Conservation (phyloP, 2,888 invertebrate genomes). For the Bombyx huttoni region DNA sequence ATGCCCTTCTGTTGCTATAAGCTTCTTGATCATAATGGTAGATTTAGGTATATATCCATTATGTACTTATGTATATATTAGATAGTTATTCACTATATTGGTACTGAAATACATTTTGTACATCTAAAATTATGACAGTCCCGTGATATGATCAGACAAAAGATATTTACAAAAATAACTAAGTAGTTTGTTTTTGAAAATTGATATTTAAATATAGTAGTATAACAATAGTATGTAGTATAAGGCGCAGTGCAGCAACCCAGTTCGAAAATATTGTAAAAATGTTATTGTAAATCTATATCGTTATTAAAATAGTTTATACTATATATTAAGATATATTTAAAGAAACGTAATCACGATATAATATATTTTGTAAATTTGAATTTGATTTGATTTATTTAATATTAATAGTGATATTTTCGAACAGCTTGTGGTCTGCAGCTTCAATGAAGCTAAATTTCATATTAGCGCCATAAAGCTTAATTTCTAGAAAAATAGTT, state of each 20-base stretch:
- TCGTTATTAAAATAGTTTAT: too few species aligned
- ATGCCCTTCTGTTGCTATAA: too few species aligned
- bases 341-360: too few species aligned
- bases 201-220: background rate
- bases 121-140: background rate
- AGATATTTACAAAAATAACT: constrained; percentile 7
- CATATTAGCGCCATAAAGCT: background rate
- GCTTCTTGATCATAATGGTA: too few species aligned
- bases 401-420: background rate
- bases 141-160: constrained; percentile 8
- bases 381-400: background rate
- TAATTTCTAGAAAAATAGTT: background rate
- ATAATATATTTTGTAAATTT: too few species aligned
- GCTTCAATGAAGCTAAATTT: constrained; percentile 4
- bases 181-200: background rate
- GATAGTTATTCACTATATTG: background rate
- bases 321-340: background rate
- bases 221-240: background rate
- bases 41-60: background rate
- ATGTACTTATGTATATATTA: background rate
- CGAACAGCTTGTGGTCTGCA: background rate
- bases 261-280: too few species aligned
- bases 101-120: constrained; percentile 3
- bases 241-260: background rate
- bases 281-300: too few species aligned